A percentile compares a stretch with the other conserved stretches of the same genome.
Evolutionary conservation across 2,888 invertebrate species (phyloP).

Genomic region (Eremobia ochroleuca): DNA sequence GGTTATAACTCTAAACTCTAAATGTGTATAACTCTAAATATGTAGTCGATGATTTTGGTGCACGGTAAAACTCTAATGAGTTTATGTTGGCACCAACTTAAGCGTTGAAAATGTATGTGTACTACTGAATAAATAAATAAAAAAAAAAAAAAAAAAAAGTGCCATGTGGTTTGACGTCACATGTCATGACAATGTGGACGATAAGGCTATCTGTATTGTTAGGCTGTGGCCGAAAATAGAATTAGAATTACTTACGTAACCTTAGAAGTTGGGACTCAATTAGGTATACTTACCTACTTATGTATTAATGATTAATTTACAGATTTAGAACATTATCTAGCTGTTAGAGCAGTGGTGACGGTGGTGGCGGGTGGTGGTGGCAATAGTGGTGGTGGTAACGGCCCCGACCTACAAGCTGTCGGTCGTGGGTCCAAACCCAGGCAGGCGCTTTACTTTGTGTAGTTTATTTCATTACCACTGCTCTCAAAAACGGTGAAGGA

Average conservation of each 20-base stretch:
- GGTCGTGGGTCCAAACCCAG: too few species aligned
- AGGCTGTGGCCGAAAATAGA: constrained; percentile 34
- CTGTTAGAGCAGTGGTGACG: neutral
- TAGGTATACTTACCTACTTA: neutral
- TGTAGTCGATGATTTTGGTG: too few species aligned
- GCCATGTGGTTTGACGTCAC: constrained; percentile 35
- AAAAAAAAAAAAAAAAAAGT: too few species aligned
- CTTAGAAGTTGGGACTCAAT: neutral
- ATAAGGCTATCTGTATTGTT: constrained; percentile 27
- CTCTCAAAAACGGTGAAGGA: neutral
- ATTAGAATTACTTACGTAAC: constrained; percentile 10
- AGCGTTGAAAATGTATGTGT: too few species aligned
- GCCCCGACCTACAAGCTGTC: too few species aligned
- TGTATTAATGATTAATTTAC: neutral
- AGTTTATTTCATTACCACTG: neutral
- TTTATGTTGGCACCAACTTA: too few species aligned
- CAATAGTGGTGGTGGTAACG: too few species aligned
- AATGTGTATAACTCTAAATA: too few species aligned
- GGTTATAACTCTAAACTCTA: too few species aligned
- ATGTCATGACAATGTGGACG: constrained; percentile 17
- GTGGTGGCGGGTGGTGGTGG: too few species aligned
- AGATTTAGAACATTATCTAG: constrained; percentile 1
- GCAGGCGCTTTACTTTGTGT: neutral
- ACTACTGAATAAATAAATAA: too few species aligned
- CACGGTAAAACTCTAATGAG: too few species aligned